phyloP scores from a whole-genome alignment of 2,113 vertebrate genomes.

The Pseudopipra pipra region DNA sequence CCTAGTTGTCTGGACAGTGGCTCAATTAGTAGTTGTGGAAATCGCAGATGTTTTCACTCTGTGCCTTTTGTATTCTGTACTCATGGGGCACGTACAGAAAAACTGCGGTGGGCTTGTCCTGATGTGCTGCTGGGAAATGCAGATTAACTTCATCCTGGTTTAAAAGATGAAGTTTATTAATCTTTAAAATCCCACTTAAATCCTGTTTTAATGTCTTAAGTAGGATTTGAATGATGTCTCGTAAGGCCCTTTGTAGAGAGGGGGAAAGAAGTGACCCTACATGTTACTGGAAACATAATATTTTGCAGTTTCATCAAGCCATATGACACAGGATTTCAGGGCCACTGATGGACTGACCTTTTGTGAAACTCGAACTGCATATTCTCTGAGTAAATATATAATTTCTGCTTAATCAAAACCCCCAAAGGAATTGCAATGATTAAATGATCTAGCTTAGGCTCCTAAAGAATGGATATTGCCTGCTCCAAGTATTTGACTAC shows the following conservation, averaged over 20 bases:
- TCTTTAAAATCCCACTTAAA: neutral
- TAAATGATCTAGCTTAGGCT: neutral
- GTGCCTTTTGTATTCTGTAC: neutral
- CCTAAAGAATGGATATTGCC: neutral
- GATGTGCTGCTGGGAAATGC: neutral
- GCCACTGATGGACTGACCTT: neutral
- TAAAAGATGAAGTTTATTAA: neutral
- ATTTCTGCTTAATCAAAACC: neutral
- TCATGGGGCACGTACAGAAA: neutral
- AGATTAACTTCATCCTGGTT: neutral
- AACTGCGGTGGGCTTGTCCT: neutral
- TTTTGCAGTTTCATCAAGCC: neutral
- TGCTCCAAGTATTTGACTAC: neutral
- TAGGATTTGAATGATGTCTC: neutral
- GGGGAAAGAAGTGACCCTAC: neutral
- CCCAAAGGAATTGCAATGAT: neutral
- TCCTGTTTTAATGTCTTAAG: neutral
- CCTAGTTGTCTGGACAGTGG: neutral
- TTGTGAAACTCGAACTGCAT: neutral
- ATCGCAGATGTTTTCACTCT: neutral
- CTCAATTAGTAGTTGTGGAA: neutral
- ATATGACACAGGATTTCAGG: neutral
- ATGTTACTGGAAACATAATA: neutral
- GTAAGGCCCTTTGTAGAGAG: neutral
- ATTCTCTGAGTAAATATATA: neutral